These are phyloP conservation scores for Drosophila mulleri DNA, from an alignment of 2,888 invertebrate species.

Conservation along the genomic window DNA sequence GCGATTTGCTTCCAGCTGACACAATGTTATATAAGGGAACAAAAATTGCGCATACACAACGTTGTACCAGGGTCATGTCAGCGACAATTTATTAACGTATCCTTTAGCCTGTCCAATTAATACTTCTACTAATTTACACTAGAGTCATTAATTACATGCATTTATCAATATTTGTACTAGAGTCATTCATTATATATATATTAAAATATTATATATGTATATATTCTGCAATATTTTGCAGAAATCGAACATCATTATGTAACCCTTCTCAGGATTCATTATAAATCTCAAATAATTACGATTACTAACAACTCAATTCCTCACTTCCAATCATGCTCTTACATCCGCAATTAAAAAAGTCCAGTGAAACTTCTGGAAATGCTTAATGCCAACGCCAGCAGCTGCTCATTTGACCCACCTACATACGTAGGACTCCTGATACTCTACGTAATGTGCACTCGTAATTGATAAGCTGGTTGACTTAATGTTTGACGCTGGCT, in stretches of 20 bases:
- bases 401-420: not conserved
- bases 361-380: not conserved
- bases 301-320: too few species aligned
- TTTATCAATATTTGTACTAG: not conserved
- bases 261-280: not conserved
- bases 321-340: not conserved
- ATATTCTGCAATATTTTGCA: not conserved
- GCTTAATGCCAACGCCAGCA: not conserved
- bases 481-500: slow-evolving; percentile 1
- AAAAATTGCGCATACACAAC: slow-evolving; percentile 40
- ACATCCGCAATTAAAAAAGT: not conserved
- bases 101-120: slow-evolving; percentile 33
- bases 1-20: slow-evolving; percentile 26
- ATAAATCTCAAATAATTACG: not conserved
- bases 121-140: not conserved
- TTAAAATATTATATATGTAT: not conserved
- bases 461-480: slow-evolving; percentile 17
- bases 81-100: slow-evolving; percentile 27
- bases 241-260: not conserved
- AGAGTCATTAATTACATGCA: not conserved
- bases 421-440: not conserved
- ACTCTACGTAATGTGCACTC: not conserved
- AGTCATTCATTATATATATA: not conserved
- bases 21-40: not conserved
- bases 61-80: slow-evolving; percentile 33